phyloP scores from a whole-genome alignment of 2,888 invertebrate species.

The Coecobrya sp. region DNA sequence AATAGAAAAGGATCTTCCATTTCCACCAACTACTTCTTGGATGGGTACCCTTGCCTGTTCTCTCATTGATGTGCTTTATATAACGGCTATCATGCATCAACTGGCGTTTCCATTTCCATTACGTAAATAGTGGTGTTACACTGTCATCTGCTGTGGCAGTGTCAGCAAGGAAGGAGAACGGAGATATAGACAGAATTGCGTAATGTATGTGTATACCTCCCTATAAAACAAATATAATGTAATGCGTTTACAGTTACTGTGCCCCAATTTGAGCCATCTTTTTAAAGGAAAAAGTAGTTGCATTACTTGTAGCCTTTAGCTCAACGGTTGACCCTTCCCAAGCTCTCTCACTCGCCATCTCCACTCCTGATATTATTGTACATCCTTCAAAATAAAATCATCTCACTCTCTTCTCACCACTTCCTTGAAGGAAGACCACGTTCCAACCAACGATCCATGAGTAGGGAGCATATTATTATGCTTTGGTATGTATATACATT shows the following conservation, averaged over 20 bases:
- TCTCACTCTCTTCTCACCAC: not conserved
- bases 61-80: constrained; percentile 30
- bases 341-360: not conserved
- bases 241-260: constrained; percentile 4
- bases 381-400: not conserved
- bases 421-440: not conserved
- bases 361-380: not conserved
- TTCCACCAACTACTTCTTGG: constrained; percentile 15
- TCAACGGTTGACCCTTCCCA: constrained; percentile 62
- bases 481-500: not conserved
- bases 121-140: constrained; percentile 65
- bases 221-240: not conserved
- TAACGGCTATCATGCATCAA: constrained; percentile 59
- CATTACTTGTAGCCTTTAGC: not conserved
- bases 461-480: not conserved
- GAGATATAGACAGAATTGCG: not conserved
- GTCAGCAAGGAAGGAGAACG: constrained; percentile 24
- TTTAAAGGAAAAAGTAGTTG: constrained; percentile 50
- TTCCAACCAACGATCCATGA: not conserved
- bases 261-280: not conserved
- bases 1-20: constrained; percentile 66
- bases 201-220: constrained; percentile 25
- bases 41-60: constrained; percentile 5
- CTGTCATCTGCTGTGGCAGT: constrained; percentile 71
- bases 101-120: constrained; percentile 72